A percentile compares a stretch with the other conserved stretches of the same genome.
Conservation (phyloP, 1,140 invertebrate genomes). For the Muscidifurax raptorellus region DNA sequence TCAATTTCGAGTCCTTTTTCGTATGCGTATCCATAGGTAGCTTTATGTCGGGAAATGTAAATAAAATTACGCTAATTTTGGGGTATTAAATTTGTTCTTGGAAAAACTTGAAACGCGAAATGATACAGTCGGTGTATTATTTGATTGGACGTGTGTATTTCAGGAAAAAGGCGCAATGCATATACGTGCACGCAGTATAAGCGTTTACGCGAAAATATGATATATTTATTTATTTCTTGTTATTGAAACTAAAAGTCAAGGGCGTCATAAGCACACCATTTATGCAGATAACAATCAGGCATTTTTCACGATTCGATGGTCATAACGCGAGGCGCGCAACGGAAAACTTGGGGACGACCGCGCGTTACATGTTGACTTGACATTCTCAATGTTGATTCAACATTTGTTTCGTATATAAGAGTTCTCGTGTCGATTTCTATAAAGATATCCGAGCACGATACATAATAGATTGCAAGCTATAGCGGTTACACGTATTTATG, state of each 20-base stretch:
- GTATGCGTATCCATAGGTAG: too few relatives aligned
- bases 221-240: background rate
- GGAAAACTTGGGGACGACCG: background rate
- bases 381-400: background rate
- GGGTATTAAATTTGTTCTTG: background rate
- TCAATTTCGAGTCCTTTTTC: too few relatives aligned
- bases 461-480: background rate
- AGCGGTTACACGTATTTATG: background rate
- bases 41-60: too few relatives aligned
- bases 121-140: too few relatives aligned
- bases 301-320: background rate
- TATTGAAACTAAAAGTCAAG: background rate
- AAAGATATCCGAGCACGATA: background rate
- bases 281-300: background rate
- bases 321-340: background rate
- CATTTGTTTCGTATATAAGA: background rate
- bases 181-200: background rate
- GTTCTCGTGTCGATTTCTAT: slow-evolving; percentile 17
- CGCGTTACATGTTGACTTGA: background rate
- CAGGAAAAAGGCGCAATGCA: background rate
- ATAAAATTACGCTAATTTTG: too few relatives aligned
- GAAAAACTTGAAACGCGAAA: too few relatives aligned
- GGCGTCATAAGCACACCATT: background rate
- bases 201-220: background rate
- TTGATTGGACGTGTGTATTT: too few relatives aligned